Evolutionary conservation across 2,113 vertebrate species (phyloP), one percentile per base, ranked within the genome.

Genomic region (Rhagologus leucostigma): DNA sequence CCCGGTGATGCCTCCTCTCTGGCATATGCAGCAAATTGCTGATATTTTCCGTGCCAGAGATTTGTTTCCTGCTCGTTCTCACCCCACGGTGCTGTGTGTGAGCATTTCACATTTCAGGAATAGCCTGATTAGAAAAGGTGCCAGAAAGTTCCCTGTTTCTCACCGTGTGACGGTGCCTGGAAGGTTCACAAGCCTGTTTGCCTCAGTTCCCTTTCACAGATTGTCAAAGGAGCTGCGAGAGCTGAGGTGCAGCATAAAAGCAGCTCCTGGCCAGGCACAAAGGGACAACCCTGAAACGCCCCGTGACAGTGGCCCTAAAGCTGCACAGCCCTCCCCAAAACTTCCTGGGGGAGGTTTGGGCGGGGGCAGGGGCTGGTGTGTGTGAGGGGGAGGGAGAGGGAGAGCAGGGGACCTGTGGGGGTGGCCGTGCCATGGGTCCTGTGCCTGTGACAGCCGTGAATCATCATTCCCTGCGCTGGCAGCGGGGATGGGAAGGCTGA

Each of bases 301-400:
- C 33, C 0, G 0, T 16, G 53, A 1, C 50, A 4, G 46, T 2
- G 29, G 12, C 49, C 33, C 60, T 7, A 9, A 4, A 26, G 57
- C 56, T 32, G 35, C 75, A 11, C 12, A 65, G 3, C 26, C 32
- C 19, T 3, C 21, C 69, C 41, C 29, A 24, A 1, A 49, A 37
- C 3, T 2, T 21, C 11, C 13, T 10, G 10, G 8, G 16, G 39
- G 18, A 17, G 26, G 10, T 4, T 4, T 3, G 33, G 46, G 42
- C 4, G 3, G 24, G 29, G n/a, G 23, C 32, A 39, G 37, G 47
- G 1, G 37, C 4, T n/a, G 9, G 13, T 1, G 10, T 1, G 16
- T 10, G 67, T 1, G 8, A 41, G 41, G 16, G 20, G 16, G 21
- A 39, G 53, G 16, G 20, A 19, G 21, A 39, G 53, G 46, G 22